A percentile compares a stretch with the other conserved stretches of the same genome.
Conservation (phyloP, 2,113 vertebrate species). For the Empidonax traillii region DNA sequence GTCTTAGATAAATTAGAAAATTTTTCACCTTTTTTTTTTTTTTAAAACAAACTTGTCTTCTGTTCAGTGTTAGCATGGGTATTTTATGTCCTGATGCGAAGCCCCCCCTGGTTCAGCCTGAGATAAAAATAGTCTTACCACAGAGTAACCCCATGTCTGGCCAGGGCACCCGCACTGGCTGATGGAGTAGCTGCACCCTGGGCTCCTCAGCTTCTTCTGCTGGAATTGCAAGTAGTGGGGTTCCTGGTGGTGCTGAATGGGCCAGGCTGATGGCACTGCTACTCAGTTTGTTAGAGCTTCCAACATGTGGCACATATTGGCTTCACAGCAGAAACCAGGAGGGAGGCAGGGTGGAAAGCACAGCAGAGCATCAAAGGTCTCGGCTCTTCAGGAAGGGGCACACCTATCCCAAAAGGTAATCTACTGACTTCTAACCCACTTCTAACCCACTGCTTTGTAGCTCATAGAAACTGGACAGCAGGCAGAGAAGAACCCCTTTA, state of each 20-base stretch:
- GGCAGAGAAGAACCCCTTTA: background rate
- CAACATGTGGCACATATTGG: accelerated
- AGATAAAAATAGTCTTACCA: background rate
- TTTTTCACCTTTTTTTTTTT: background rate
- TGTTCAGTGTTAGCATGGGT: background rate
- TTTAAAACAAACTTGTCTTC: background rate
- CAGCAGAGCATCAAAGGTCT: accelerated
- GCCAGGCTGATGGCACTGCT: background rate
- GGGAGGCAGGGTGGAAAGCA: background rate
- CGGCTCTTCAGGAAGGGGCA: background rate
- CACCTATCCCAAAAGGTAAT: background rate
- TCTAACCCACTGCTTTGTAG: background rate
- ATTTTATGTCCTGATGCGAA: background rate
- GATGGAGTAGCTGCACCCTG: accelerated
- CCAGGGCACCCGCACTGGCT: too few relatives aligned
- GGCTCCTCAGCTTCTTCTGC: background rate
- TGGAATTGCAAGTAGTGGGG: background rate
- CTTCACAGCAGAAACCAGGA: background rate
- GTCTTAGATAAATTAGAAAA: background rate
- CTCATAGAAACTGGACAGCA: background rate
- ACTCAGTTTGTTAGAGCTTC: background rate
- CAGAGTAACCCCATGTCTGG: accelerated
- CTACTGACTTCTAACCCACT: background rate
- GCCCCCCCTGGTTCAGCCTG: background rate
- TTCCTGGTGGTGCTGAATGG: background rate